These are phyloP conservation scores for Musca domestica DNA, from an alignment of 1,140 invertebrate species.

Conservation along the genomic window DNA sequence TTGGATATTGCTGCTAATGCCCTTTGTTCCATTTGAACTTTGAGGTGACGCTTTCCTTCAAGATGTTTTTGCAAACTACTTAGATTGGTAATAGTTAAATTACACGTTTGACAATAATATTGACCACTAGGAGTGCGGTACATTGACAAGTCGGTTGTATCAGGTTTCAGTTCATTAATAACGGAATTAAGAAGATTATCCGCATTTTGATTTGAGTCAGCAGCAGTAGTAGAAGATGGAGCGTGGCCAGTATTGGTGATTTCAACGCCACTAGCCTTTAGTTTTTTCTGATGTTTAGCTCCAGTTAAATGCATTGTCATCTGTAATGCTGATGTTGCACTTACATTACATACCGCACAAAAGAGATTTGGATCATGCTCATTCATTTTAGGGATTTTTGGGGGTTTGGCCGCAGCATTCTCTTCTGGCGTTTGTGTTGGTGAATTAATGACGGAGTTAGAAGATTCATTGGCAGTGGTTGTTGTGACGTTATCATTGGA, in stretches of 20 bases:
- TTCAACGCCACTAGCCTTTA: slow-evolving; percentile 32
- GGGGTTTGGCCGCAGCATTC: background rate
- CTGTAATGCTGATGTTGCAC: slow-evolving; percentile 52
- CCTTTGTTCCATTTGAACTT: slow-evolving; percentile 18
- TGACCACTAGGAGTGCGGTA: slow-evolving; percentile 62
- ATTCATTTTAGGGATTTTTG: background rate
- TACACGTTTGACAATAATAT: slow-evolving; percentile 65
- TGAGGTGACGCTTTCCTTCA: slow-evolving; percentile 63
- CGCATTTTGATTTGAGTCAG: background rate
- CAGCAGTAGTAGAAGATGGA: background rate
- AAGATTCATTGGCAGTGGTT: background rate
- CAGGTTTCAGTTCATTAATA: slow-evolving; percentile 18
- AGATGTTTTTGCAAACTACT: slow-evolving; percentile 61
- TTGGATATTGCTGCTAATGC: background rate
- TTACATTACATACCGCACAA: slow-evolving; percentile 53
- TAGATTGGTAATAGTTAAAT: slow-evolving; percentile 62
- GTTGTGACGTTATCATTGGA: background rate
- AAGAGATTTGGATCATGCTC: slow-evolving; percentile 27
- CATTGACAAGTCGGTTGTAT: slow-evolving; percentile 54
- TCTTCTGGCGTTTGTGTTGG: background rate
- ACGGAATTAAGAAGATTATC: slow-evolving; percentile 28
- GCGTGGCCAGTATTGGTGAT: background rate
- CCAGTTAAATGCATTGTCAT: slow-evolving; percentile 53
- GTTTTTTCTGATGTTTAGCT: slow-evolving; percentile 53
- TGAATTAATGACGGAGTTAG: background rate